Evolutionary conservation across 2,888 invertebrate genomes (phyloP).

Genomic region (Trilocha varians): DNA sequence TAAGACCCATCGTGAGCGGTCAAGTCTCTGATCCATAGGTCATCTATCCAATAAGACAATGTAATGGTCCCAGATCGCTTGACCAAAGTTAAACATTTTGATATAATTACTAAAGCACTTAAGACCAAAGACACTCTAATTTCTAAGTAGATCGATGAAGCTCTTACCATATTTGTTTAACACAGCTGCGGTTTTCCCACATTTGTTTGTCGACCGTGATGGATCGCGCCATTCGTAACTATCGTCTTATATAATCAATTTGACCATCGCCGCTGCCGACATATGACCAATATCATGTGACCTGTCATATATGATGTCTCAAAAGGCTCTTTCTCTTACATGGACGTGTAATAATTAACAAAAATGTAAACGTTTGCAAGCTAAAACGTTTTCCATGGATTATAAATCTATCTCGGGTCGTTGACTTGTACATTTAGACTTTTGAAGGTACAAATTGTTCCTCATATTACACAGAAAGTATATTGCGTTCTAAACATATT

Average conservation of each 20-base stretch:
- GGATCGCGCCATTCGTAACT: slow-evolving; percentile 22
- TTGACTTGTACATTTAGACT: neutral
- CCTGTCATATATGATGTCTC: slow-evolving; percentile 2
- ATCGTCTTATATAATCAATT: slow-evolving; percentile 27
- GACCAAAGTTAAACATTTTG: no score
- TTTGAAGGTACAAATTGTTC: no score
- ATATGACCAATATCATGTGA: slow-evolving; percentile 5
- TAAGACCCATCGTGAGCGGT: no score
- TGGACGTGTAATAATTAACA: neutral
- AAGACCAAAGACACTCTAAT: neutral
- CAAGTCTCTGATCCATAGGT: no score
- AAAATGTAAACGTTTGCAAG: neutral
- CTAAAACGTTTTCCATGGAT: neutral
- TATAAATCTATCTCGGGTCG: neutral
- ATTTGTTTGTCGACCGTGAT: slow-evolving; percentile 25
- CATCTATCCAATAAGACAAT: no score
- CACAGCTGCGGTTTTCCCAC: slow-evolving; percentile 18
- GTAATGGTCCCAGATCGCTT: no score
- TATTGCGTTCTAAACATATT: no score
- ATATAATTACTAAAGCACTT: neutral
- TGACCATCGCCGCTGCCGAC: slow-evolving; percentile 13
- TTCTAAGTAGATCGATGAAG: neutral
- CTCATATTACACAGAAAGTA: no score
- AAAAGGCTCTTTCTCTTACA: neutral
- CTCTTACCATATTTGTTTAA: slow-evolving; percentile 8